Conservation (phyloP, 2,888 invertebrate species). For the Epinotia demarniana region DNA sequence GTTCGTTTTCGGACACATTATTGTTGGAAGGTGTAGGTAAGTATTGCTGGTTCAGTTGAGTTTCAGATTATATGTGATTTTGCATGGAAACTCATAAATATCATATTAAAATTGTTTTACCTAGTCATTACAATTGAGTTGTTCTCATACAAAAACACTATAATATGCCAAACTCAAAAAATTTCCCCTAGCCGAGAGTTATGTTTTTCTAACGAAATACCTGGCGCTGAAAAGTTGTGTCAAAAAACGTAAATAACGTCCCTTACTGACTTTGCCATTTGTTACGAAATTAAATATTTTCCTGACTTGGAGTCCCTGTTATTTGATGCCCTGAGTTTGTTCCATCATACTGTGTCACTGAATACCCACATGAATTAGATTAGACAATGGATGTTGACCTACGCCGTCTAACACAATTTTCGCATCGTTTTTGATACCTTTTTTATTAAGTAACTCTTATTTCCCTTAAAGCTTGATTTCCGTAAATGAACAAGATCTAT, state of each 20-base stretch:
- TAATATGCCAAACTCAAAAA: background rate
- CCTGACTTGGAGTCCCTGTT: background rate
- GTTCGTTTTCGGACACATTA: conserved; percentile 10
- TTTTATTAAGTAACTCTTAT: background rate
- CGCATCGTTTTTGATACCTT: background rate
- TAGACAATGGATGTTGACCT: background rate
- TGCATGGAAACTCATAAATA: background rate
- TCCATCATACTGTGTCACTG: background rate
- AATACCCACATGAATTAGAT: background rate
- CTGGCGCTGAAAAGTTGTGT: conserved; percentile 1
- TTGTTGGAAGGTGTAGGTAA: conserved; percentile 24
- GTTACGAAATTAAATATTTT: background rate
- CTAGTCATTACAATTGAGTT: background rate
- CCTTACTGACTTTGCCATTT: conserved; percentile 1
- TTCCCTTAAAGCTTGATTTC: background rate
- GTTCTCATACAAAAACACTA: background rate
- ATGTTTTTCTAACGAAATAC: conserved; percentile 17
- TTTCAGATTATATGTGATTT: conserved; percentile 1
- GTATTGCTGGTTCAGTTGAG: conserved; percentile 14
- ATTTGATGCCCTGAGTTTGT: conserved; percentile 1
- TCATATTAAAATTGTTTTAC: background rate
- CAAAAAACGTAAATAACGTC: background rate
- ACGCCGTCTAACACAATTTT: background rate
- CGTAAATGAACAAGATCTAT: background rate
- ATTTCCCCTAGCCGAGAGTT: background rate